Evolutionary conservation across 92 coral and sea anemone species (phyloP), one percentile per base, ranked within the genome.

Genomic region (Epizoanthus illoricatus): DNA sequence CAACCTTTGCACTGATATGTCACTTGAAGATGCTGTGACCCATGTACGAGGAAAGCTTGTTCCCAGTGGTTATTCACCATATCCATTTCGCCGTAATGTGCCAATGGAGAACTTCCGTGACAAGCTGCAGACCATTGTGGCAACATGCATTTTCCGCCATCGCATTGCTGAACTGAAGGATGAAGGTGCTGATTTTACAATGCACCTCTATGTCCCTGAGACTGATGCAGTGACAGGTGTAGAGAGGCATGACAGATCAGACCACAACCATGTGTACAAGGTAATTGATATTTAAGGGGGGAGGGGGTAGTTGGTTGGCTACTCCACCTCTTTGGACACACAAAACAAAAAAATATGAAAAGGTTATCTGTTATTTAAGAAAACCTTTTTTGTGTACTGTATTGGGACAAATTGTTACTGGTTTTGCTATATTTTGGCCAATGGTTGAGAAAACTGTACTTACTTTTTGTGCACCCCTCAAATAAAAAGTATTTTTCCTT

Each of bases 1-100:
- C 69, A 23, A 36, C 11, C 82, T 79, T 11, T 20, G 42, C 41
- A 81, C 66, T 84, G 86, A 84, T 67, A 13, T 87, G 86, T 12
- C 80, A 24, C 36, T 84, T 33, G 82, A 74, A 60, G 93, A 87
- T 90, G 93, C 88, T 6, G 43, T 90, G 59, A 90, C 87, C 3
- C 17, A 70, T 36, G 18, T 84, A 20, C 74, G 90, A 80, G 85
- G 88, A 9, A 36, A 70, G 76, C 88, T 87, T n/a, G 90, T 90
- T 10, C 88, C 93, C 39, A 74, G 13, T 56, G 93, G 93, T 23
- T 84, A 90, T 65, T 59, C 71, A 17, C 90, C 93, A 5, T 68
- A 79, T 75, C 21, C 93, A 74, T 90, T 90, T 75, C 71, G 88
- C 4, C 78, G 87, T 5, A 84, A 73, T 36, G 82, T 65, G 0